Evolutionary conservation across 2,888 invertebrate genomes (phyloP).

Genomic region (Aporophyla lueneburgensis): DNA sequence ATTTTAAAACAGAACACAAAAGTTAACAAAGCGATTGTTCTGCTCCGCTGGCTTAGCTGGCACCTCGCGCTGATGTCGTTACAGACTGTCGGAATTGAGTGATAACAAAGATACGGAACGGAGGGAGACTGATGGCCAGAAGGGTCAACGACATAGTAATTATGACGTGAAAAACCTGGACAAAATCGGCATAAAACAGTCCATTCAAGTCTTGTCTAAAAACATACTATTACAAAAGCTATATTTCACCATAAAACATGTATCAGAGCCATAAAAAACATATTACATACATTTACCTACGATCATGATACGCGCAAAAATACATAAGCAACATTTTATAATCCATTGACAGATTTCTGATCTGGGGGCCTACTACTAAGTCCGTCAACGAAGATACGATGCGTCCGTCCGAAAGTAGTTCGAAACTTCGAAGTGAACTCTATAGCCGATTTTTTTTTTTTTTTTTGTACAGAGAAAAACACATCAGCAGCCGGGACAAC

Average conservation of each 20-base stretch:
- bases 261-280: constrained; percentile 11
- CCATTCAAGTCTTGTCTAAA: neutral
- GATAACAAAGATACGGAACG: constrained; percentile 14
- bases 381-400: too few relatives aligned
- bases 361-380: too few relatives aligned
- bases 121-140: constrained; percentile 5
- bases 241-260: constrained; percentile 22
- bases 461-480: too few relatives aligned
- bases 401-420: too few relatives aligned
- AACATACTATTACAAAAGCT: neutral
- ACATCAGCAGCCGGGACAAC: too few relatives aligned
- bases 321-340: neutral
- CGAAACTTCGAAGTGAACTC: too few relatives aligned
- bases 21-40: constrained; percentile 11
- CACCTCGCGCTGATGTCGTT: constrained; percentile 23
- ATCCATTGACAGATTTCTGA: constrained; percentile 6
- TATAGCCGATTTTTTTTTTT: too few relatives aligned
- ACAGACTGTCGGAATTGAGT: constrained; percentile 27
- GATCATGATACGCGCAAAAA: neutral
- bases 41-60: constrained; percentile 25
- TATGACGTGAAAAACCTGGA: neutral
- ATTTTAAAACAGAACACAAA: constrained; percentile 29
- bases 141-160: constrained; percentile 3
- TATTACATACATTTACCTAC: constrained; percentile 3
- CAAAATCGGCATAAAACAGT: neutral